These are phyloP conservation scores for Cataglyphis altisquamis DNA, from an alignment of 2,888 invertebrate genomes.

Conservation along the genomic window DNA sequence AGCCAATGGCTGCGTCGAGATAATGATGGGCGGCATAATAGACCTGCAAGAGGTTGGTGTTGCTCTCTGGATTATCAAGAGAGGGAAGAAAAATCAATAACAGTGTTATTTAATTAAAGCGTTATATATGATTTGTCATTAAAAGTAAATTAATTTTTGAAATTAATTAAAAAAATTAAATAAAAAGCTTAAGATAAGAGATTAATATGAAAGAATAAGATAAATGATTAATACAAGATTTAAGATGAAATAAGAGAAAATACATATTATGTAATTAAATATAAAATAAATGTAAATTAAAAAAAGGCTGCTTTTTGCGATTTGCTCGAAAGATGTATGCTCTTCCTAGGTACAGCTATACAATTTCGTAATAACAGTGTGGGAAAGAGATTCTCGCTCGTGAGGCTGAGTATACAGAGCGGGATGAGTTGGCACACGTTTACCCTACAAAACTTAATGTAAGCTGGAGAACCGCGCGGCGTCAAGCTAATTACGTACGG, in stretches of 20 bases:
- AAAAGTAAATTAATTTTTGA: background rate
- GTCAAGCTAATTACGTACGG: constrained; percentile 63
- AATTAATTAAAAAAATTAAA: background rate
- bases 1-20: constrained; percentile 35
- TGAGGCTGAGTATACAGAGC: constrained; percentile 28
- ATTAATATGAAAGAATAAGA: background rate
- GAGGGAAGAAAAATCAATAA: background rate
- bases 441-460: constrained; percentile 51
- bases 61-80: background rate
- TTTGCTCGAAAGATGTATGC: constrained; percentile 47
- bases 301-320: constrained; percentile 40
- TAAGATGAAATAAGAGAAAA: background rate
- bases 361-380: constrained; percentile 65
- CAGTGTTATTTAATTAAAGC: background rate
- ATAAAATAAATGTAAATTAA: background rate
- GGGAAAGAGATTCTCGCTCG: constrained; percentile 66
- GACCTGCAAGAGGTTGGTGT: background rate
- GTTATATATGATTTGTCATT: background rate
- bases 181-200: background rate
- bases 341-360: constrained; percentile 35
- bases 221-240: background rate
- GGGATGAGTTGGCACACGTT: constrained; percentile 64
- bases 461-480: constrained; percentile 37
- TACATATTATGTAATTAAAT: background rate
- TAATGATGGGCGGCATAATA: constrained; percentile 35